phyloP scores from a whole-genome alignment of 1,140 invertebrate genomes.

The Hesperophylax magnus region DNA sequence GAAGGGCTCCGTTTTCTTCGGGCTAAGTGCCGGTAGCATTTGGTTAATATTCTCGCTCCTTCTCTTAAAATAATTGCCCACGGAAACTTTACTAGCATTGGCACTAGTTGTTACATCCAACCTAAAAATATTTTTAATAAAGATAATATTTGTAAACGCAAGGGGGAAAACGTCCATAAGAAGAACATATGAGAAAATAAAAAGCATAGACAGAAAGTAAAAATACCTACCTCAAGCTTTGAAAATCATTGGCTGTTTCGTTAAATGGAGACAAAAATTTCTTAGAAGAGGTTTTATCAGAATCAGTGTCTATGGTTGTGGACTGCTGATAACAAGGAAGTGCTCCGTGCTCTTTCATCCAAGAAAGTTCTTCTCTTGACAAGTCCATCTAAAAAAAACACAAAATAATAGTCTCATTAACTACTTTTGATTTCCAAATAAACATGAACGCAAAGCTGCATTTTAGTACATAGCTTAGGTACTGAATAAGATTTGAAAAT shows the following conservation, averaged over 20 bases:
- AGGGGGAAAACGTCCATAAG: too few species aligned
- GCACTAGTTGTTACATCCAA: conserved; percentile 16
- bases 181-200: not conserved
- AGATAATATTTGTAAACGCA: not conserved
- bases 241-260: conserved; percentile 2
- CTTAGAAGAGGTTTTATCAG: conserved; percentile 9
- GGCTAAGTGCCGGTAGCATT: conserved; percentile 49
- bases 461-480: too few species aligned
- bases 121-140: not conserved
- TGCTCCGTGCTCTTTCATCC: conserved; percentile 53
- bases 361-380: conserved; percentile 49
- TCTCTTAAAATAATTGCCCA: conserved; percentile 52
- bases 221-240: conserved; percentile 4
- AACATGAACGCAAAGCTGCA: too few species aligned
- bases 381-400: conserved; percentile 45
- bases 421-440: too few species aligned
- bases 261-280: conserved; percentile 15
- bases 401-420: not conserved
- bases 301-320: conserved; percentile 16
- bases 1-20: conserved; percentile 38
- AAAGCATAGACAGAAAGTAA: not conserved
- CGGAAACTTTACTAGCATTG: conserved; percentile 49
- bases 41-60: conserved; percentile 41
- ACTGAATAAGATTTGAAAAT: not conserved
- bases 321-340: conserved; percentile 42